phyloP scores from a whole-genome alignment of 2,888 invertebrate species.

The Zaprionus lineosus region DNA sequence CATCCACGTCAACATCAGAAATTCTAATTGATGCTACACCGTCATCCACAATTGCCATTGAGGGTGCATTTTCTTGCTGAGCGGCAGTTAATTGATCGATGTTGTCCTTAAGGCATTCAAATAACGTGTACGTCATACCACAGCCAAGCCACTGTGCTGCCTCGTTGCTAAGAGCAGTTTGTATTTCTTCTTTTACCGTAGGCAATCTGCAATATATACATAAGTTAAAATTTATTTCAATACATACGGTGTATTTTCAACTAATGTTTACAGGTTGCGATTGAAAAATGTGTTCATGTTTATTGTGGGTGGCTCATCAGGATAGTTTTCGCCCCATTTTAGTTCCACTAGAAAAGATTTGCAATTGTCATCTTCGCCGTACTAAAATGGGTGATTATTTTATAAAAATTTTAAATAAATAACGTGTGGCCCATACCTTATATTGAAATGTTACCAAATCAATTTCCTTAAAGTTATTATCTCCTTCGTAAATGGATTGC shows the following conservation, averaged over 20 bases:
- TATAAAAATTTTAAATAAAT: no score
- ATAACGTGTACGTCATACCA: constrained; percentile 97
- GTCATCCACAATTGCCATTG: constrained; percentile 66
- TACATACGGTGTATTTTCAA: background rate
- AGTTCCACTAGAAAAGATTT: constrained; percentile 95
- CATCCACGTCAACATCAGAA: constrained; percentile 78
- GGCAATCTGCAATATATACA: constrained; percentile 84
- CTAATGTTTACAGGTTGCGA: constrained; percentile 90
- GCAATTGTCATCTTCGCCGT: constrained; percentile 89
- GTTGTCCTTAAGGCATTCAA: constrained; percentile 95
- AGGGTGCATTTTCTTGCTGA: constrained; percentile 85
- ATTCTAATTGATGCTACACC: constrained; percentile 79
- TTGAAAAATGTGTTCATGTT: constrained; percentile 97
- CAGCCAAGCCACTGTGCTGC: constrained; percentile 93
- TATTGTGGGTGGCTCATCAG: constrained; percentile 90
- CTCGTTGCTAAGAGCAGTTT: constrained; percentile 86
- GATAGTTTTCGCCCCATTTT: constrained; percentile 93
- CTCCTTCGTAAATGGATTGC: constrained; percentile 96
- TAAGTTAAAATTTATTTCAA: no score
- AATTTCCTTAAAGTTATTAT: constrained; percentile 91
- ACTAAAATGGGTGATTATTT: constrained; percentile 84
- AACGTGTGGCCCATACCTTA: constrained; percentile 86
- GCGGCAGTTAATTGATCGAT: constrained; percentile 87
- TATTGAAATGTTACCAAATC: constrained; percentile 92
- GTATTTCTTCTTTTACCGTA: constrained; percentile 88